Evolutionary conservation across 2,888 invertebrate genomes (phyloP), one percentile per base, ranked within the genome.

Genomic region (Micoletzkya japonica): DNA sequence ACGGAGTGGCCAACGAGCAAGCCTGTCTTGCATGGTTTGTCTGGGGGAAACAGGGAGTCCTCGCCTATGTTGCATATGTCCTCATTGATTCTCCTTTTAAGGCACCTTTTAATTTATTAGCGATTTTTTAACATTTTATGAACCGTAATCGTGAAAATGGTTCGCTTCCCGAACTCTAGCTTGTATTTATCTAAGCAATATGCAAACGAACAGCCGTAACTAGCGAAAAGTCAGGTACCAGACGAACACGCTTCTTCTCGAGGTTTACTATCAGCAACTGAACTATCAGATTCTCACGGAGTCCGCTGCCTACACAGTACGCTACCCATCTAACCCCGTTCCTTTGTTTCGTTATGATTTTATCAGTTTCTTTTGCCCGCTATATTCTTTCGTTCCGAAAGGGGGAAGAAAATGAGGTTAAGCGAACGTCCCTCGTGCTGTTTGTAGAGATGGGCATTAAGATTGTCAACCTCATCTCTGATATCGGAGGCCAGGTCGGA

Each of bases 401-500:
- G n/a, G n/a, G n/a, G n/a, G n/a, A n/a, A n/a, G 14, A n/a, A 24
- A 7, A 56, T 34, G 14, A 14, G 28, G 54, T 26, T 26, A 2
- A n/a, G 36, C 1, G 24, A 2, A 52, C n/a, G 10, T 7, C 24
- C 28, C 7, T 2, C 24, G 52, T 7, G n/a, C 6, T 17, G 28
- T 52, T 28, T 1, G 10, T 28, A 4, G 10, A 63, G n/a, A 63
- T 24, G 24, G 37, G 30, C 54, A 70, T 78, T 67, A 77, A 87
- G 86, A 78, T 84, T 4, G 81, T 85, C 74, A 86, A 85, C 71
- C 79, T 87, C 72, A 84, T 86, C 34, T 86, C 86, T 28, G 87
- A 87, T 72, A 81, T 86, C 34, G 87, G 87, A 4, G 86, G 86
- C 14, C 86, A 86, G 72, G 78, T 86, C 14, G 86, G 87, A 3